phyloP scores from a whole-genome alignment of 2,113 vertebrate species.

The Callospermophilus lateralis region DNA sequence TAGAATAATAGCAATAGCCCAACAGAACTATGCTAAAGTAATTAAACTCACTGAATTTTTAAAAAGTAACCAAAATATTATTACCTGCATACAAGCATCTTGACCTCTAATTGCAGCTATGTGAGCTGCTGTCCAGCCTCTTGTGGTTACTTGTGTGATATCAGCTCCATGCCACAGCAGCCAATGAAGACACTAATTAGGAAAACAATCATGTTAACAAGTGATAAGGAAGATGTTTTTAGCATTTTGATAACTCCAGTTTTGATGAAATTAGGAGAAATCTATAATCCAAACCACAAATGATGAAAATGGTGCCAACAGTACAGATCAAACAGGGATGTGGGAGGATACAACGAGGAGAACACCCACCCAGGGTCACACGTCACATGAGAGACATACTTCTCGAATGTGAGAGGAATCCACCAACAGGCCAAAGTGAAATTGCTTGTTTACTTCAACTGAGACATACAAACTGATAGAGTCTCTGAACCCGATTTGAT shows the following conservation, averaged over 20 bases:
- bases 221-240: neutral
- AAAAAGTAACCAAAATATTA: neutral
- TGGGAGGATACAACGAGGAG: neutral
- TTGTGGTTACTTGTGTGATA: neutral
- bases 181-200: constrained; percentile 91
- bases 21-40: constrained; percentile 32
- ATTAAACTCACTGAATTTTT: neutral
- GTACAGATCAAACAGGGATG: neutral
- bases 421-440: neutral
- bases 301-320: neutral
- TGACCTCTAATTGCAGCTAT: constrained; percentile 90
- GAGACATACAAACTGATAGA: neutral
- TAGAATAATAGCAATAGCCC: constrained; percentile 26
- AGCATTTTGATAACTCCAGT: neutral
- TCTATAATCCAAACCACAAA: neutral
- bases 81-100: constrained; percentile 92
- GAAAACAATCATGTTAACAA: constrained; percentile 56
- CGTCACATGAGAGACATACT: neutral
- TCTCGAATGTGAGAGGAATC: neutral
- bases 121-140: constrained; percentile 91
- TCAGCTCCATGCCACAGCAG: constrained; percentile 91
- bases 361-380: neutral
- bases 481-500: constrained; percentile 1
- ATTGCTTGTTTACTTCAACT: neutral
- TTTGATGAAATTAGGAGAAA: constrained; percentile 41